Evolutionary conservation across 2,113 vertebrate genomes (phyloP).

Genomic region (Syngnathus scovelli): DNA sequence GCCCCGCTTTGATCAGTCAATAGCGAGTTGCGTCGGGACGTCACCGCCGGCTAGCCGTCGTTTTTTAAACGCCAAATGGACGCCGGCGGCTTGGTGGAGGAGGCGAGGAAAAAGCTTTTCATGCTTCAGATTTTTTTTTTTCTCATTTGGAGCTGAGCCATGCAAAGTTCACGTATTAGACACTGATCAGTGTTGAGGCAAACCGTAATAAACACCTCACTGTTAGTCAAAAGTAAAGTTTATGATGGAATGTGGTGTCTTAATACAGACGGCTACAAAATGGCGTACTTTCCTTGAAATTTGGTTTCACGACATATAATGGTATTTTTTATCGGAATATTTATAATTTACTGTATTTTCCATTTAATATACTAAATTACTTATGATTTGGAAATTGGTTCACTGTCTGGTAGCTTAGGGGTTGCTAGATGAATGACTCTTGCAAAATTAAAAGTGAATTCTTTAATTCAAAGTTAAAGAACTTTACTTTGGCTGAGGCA

Average conservation of each 20-base stretch:
- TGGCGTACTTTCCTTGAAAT: too few species aligned
- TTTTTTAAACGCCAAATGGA: conserved; percentile 30
- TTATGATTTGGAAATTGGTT: too few species aligned
- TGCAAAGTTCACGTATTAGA: not conserved
- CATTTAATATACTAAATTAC: too few species aligned
- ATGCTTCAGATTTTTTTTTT: not conserved
- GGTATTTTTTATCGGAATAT: too few species aligned
- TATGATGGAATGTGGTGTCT: too few species aligned
- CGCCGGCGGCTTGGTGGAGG: conserved; percentile 28
- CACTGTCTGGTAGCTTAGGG: too few species aligned
- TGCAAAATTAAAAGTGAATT: too few species aligned
- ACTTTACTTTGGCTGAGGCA: conserved; percentile 3
- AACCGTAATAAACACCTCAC: not conserved
- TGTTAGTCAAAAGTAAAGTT: too few species aligned
- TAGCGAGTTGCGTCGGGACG: conserved; percentile 44
- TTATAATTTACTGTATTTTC: too few species aligned
- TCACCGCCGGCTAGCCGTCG: conserved; percentile 52
- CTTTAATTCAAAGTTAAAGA: not conserved
- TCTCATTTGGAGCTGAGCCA: not conserved
- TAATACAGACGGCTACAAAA: too few species aligned
- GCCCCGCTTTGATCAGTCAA: conserved; percentile 58
- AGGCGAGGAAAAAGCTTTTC: conserved; percentile 27
- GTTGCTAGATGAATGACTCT: too few species aligned
- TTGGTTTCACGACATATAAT: too few species aligned
- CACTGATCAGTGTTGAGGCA: not conserved